Evolutionary conservation across 2,888 invertebrate genomes (phyloP).

Genomic region (Eupsilia transversa): DNA sequence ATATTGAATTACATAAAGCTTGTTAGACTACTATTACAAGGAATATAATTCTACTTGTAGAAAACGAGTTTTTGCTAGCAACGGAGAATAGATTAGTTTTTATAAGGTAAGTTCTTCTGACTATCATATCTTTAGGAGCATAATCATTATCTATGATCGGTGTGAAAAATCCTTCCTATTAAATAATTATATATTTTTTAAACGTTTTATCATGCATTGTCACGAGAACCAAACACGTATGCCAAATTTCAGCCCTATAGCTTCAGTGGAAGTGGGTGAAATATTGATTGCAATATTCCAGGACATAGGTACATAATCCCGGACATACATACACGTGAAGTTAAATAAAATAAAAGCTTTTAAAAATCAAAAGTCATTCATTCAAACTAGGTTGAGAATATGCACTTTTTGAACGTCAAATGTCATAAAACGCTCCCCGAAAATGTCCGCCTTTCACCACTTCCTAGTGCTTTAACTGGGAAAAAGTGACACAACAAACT

Average conservation of each 20-base stretch:
- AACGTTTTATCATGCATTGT: too few relatives aligned
- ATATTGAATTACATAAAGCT: background rate
- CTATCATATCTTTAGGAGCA: background rate
- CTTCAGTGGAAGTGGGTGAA: too few relatives aligned
- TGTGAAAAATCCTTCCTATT: background rate
- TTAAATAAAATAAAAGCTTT: too few relatives aligned
- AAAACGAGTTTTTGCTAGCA: conserved; percentile 8
- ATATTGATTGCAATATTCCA: too few relatives aligned
- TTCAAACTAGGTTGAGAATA: background rate
- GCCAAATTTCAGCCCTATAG: too few relatives aligned
- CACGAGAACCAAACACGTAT: too few relatives aligned
- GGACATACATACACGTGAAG: too few relatives aligned
- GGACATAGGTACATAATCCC: too few relatives aligned
- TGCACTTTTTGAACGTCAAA: background rate
- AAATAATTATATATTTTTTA: too few relatives aligned
- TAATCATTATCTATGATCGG: background rate
- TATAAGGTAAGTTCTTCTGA: background rate
- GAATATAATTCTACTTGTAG: background rate
- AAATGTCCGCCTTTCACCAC: background rate
- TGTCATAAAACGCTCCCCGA: background rate
- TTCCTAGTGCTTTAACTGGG: background rate
- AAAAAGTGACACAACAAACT: background rate
- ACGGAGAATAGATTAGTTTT: background rate
- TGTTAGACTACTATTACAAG: background rate
- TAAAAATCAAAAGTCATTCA: background rate